Base-by-base conservation (phyloP, 2,888 invertebrate genomes). In the Dugesia japonica region DNA sequence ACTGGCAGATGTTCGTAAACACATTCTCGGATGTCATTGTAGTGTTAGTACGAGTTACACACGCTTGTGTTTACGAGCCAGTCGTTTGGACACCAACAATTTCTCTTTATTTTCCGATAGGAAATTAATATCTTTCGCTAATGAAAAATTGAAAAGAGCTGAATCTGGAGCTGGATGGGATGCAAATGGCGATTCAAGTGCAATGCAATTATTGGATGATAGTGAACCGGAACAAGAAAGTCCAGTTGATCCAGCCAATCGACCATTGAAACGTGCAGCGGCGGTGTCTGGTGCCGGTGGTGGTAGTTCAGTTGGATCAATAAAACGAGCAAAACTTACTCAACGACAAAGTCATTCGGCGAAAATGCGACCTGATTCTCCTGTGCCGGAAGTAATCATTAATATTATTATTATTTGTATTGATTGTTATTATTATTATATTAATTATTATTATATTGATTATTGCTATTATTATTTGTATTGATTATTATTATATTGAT, bases 21-120 rank as follows among this genome's bases (percentile, higher is more conserved):
- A 76, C 38, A 42, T 76, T n/a, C 76, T 76, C 38, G 76, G 76
- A 9, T 75, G 75, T 7, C 76, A 76, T 28, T 76, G 76, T 26
- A 74, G 76, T 23, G 75, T 76, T n/a, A 28, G 28, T 20, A 73
- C 76, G 15, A 76, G 75, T 26, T 23, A 71, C 23, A 76, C 75
- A n/a, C 73, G 76, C 13, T 9, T 74, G 9, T 76, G 76, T 28
- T 28, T 76, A n/a, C 73, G 72, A 13, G 75, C 76, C 27, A 74
- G 73, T 33, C 76, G 76, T 4, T 56, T 73, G 9, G 76, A 76
- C 33, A 31, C 76, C 17, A 28, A 27, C 31, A 28, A 13, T n/a
- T 76, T 26, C 28, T 31, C 33, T 13, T 75, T 76, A 1, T 38
- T 28, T 20, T 23, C 76, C 9, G 76, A 76, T 42, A 33, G 75